Conservation (phyloP, 2,797 vertebrate species). For the Neostethus bicornis region DNA sequence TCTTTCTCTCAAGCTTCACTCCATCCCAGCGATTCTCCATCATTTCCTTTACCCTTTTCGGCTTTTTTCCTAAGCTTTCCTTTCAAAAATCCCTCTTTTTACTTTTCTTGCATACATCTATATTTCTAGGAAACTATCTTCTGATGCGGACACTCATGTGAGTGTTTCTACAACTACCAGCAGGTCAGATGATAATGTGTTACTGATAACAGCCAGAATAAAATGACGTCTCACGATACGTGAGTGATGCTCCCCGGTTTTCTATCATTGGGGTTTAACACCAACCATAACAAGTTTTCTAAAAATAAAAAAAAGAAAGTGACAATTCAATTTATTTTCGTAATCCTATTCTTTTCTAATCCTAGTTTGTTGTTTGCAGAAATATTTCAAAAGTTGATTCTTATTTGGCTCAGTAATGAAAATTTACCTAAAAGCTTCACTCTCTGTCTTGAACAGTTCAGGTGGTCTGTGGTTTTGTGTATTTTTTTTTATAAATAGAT, state of each 20-base stretch:
- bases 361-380: no score
- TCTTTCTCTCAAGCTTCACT: constrained; percentile 28
- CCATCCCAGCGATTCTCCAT: constrained; percentile 33
- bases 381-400: no score
- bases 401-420: no score
- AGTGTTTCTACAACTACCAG: constrained; percentile 26
- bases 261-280: no score
- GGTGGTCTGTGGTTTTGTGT: not conserved
- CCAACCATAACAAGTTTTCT: no score
- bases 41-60: constrained; percentile 22
- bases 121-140: constrained; percentile 22
- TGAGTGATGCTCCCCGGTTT: no score
- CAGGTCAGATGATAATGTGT: constrained; percentile 56
- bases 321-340: no score
- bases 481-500: not conserved
- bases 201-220: constrained; percentile 53
- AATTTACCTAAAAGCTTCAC: no score
- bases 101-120: constrained; percentile 18
- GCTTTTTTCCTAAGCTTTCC: constrained; percentile 11
- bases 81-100: constrained; percentile 12
- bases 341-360: no score
- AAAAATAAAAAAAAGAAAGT: no score
- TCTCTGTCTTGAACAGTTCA: constrained; percentile 22
- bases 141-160: constrained; percentile 2
- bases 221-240: no score